A percentile compares a stretch with the other conserved stretches of the same genome.
Evolutionary conservation across 1,140 invertebrate species (phyloP).

Genomic region (Cherax quadricarinatus): DNA sequence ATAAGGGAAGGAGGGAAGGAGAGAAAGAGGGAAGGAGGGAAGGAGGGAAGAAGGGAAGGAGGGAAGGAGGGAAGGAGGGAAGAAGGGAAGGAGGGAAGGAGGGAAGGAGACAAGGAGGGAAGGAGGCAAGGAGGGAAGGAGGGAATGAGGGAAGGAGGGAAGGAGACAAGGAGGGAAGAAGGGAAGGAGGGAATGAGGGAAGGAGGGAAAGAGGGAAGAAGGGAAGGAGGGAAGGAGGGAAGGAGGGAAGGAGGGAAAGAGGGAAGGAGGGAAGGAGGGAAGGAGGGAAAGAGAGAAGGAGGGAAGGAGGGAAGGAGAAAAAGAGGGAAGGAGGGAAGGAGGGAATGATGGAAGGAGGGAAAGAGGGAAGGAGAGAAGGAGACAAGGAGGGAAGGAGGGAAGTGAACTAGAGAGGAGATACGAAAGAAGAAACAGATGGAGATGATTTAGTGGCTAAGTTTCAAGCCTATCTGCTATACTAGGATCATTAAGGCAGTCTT

Average conservation of each 20-base stretch:
- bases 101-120: conserved; percentile 4
- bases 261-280: not conserved
- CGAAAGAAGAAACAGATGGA: not conserved
- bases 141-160: not conserved
- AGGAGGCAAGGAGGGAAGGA: not conserved
- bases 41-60: not conserved
- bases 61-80: not conserved
- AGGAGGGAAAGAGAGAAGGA: not conserved
- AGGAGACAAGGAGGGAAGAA: not conserved
- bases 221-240: too few relatives aligned
- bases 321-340: not conserved
- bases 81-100: not conserved
- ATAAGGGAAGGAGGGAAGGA: not conserved
- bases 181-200: not conserved
- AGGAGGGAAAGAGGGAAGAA: not conserved
- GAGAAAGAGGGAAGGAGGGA: conserved; percentile 7
- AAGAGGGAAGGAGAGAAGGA: too few relatives aligned
- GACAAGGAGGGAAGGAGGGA: not conserved
- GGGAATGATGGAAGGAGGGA: not conserved
- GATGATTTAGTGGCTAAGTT: too few relatives aligned
- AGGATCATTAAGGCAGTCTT: too few relatives aligned
- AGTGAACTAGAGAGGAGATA: not conserved
- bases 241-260: too few relatives aligned
- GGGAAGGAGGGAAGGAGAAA: not conserved
- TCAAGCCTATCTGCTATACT: too few relatives aligned